Evolutionary conservation across 2,888 invertebrate species (phyloP).

Genomic region (Trachelus stipa): DNA sequence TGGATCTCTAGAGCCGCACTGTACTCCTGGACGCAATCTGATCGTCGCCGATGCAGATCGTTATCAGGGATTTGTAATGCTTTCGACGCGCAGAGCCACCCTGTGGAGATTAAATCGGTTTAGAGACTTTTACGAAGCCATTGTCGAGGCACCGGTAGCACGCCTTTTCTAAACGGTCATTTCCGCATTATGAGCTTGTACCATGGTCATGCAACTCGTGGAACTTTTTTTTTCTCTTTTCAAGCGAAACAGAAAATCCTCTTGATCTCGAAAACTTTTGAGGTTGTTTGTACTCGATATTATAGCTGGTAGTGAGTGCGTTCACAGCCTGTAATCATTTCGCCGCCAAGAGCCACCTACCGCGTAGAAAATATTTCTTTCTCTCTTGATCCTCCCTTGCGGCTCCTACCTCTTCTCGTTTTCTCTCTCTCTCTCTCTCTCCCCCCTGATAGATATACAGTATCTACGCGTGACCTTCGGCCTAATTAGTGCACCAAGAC

Average conservation of each 20-base stretch:
- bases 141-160: not conserved
- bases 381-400: constrained; percentile 23
- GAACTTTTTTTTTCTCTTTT: not conserved
- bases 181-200: constrained; percentile 45
- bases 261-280: constrained; percentile 43
- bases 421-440: not conserved
- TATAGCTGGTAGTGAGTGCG: constrained; percentile 56
- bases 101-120: not conserved
- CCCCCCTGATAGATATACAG: not conserved
- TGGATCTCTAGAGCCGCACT: not conserved
- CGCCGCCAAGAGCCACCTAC: constrained; percentile 61
- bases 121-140: not conserved
- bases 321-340: constrained; percentile 62
- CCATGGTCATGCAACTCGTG: not conserved
- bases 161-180: constrained; percentile 41
- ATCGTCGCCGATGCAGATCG: constrained; percentile 38
- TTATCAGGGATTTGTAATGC: constrained; percentile 53
- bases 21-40: not conserved
- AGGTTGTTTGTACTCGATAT: constrained; percentile 56
- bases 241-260: not conserved
- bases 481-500: constrained; percentile 37
- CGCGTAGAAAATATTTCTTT: constrained; percentile 42
- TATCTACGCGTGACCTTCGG: constrained; percentile 21
- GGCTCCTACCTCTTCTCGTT: constrained; percentile 21
- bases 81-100: not conserved